Percentiles rank a stretch among this genome's conserved stretches.
These are phyloP conservation scores for Pantherophis vulpinus DNA, from an alignment of 2,797 vertebrate species.

Conservation along the genomic window DNA sequence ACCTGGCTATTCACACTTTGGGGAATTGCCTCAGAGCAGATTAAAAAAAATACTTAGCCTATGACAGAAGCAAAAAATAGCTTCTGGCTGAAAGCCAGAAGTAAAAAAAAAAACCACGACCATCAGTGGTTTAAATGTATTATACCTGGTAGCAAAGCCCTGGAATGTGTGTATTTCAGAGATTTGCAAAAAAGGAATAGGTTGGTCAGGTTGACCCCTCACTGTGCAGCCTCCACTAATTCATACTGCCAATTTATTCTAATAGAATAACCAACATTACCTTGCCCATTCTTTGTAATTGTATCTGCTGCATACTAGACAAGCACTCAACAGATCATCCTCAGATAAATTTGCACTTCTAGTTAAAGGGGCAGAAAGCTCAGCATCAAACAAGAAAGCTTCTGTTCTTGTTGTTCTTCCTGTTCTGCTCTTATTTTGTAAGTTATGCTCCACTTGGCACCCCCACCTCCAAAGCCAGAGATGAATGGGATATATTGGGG, in stretches of 20 bases:
- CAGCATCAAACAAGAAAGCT: not conserved
- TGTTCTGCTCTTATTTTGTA: not conserved
- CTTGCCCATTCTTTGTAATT: not conserved
- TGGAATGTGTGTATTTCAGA: not conserved
- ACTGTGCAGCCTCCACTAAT: not conserved
- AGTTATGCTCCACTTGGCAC: not conserved
- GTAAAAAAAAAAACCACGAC: too few relatives aligned
- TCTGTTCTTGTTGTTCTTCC: not conserved
- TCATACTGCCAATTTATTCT: not conserved
- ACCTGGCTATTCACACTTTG: not conserved
- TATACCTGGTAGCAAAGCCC: not conserved
- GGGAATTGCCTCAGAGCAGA: not conserved
- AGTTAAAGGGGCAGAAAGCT: not conserved
- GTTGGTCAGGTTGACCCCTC: not conserved
- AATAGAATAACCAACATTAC: not conserved
- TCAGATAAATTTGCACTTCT: not conserved
- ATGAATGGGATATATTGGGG: not conserved
- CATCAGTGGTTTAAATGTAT: not conserved
- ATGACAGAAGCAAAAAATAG: not conserved
- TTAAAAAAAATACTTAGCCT: not conserved
- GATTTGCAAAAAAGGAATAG: not conserved
- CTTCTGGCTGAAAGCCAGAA: not conserved
- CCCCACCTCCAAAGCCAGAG: not conserved
- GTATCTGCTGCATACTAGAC: not conserved
- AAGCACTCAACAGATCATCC: not conserved